Percentiles rank a stretch among this genome's conserved stretches.
These are phyloP conservation scores for Euglossa dilemma DNA, from an alignment of 1,140 invertebrate genomes.

Conservation along the genomic window DNA sequence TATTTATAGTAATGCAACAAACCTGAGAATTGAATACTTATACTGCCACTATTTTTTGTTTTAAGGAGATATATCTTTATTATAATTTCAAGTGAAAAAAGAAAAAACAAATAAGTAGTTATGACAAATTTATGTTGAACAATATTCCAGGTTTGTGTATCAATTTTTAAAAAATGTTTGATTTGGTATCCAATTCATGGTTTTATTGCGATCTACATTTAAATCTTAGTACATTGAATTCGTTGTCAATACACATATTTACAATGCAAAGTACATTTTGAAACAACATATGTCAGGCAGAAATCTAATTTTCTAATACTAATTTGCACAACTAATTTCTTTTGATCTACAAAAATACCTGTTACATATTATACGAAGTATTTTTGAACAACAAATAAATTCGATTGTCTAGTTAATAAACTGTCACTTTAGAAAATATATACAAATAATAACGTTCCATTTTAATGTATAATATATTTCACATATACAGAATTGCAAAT, in stretches of 20 bases:
- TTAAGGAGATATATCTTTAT: neutral
- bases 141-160: neutral
- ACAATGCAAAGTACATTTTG: conserved; percentile 21
- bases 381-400: conserved; percentile 4
- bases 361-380: neutral
- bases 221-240: conserved; percentile 21
- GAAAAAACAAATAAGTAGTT: neutral
- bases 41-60: neutral
- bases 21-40: neutral
- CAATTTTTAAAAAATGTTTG: neutral
- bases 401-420: conserved; percentile 35
- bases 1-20: conserved; percentile 13
- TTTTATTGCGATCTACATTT: conserved; percentile 15
- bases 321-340: conserved; percentile 17
- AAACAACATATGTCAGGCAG: neutral
- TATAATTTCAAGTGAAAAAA: neutral
- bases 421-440: neutral
- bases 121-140: neutral
- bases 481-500: neutral
- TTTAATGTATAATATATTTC: neutral
- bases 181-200: conserved; percentile 8
- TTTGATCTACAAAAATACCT: conserved; percentile 34
- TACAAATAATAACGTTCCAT: neutral
- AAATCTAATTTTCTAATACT: conserved; percentile 12
- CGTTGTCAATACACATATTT: conserved; percentile 50